Percentiles rank a stretch among this genome's conserved stretches.
These are phyloP conservation scores for Apistogramma diplotaenia DNA, from an alignment of 2,113 vertebrate species.

Conservation along the genomic window DNA sequence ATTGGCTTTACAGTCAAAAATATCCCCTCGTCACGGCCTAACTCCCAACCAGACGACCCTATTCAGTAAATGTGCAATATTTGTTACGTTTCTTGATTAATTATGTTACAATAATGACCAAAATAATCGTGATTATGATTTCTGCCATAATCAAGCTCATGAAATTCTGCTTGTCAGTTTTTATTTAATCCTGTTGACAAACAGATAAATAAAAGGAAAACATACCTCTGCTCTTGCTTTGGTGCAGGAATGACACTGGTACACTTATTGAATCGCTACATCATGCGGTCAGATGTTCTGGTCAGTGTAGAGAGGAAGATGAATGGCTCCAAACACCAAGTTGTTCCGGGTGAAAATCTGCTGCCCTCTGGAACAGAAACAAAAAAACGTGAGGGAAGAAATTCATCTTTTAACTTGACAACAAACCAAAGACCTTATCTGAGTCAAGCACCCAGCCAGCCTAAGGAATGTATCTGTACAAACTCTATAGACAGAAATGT, in stretches of 20 bases:
- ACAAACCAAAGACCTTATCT: conserved; percentile 9
- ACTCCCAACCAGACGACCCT: not conserved
- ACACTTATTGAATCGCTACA: not conserved
- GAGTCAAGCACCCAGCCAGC: not conserved
- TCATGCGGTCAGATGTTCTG: not conserved
- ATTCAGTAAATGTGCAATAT: not conserved
- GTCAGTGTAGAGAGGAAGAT: conserved; percentile 8
- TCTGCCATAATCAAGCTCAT: not conserved
- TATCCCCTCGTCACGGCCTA: not conserved
- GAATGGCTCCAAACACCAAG: conserved; percentile 17
- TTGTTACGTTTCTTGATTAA: not conserved
- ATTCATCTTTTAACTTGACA: conserved; percentile 29
- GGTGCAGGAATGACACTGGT: not conserved
- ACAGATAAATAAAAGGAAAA: not conserved
- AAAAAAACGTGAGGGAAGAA: conserved; percentile 6
- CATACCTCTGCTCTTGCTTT: not conserved
- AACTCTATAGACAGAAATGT: not conserved
- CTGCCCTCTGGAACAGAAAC: conserved; percentile 25
- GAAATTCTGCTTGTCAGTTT: not conserved
- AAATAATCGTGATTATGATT: not conserved
- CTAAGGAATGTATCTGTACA: not conserved
- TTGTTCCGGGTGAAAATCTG: not conserved
- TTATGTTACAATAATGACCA: not conserved
- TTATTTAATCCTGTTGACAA: not conserved
- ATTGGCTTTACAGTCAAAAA: not conserved